Evolutionary conservation across 2,888 invertebrate genomes (phyloP).

Genomic region (Drosophila fungiperda): DNA sequence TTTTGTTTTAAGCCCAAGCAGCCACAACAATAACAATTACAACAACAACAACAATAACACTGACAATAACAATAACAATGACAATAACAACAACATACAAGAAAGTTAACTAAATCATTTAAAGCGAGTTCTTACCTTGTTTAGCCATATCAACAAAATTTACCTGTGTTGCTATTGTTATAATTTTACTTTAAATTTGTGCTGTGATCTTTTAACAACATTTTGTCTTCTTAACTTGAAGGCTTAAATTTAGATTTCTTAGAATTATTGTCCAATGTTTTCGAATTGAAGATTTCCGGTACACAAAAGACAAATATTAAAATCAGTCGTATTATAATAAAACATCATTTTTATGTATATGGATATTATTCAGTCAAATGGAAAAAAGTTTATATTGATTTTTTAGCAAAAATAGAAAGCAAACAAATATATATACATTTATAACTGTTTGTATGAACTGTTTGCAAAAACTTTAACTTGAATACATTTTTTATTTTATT

Average conservation of each 20-base stretch:
- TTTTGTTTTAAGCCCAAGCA: background rate
- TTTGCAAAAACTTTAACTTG: background rate
- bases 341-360: background rate
- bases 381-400: background rate
- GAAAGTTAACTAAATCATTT: constrained; percentile 44
- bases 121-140: constrained; percentile 27
- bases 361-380: background rate
- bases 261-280: background rate
- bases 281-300: background rate
- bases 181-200: background rate
- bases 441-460: background rate
- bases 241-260: background rate
- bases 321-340: background rate
- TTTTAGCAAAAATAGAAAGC: background rate
- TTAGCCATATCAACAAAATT: constrained; percentile 3
- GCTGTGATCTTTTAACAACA: background rate
- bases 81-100: constrained; percentile 16
- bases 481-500: too few relatives aligned
- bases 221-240: background rate
- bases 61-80: constrained; percentile 1
- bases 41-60: constrained; percentile 12
- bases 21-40: constrained; percentile 1
- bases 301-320: background rate
- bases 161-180: background rate
- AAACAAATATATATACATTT: background rate